Base-by-base conservation (phyloP, 2,797 vertebrate genomes). In the Oreochromis grahami region DNA sequence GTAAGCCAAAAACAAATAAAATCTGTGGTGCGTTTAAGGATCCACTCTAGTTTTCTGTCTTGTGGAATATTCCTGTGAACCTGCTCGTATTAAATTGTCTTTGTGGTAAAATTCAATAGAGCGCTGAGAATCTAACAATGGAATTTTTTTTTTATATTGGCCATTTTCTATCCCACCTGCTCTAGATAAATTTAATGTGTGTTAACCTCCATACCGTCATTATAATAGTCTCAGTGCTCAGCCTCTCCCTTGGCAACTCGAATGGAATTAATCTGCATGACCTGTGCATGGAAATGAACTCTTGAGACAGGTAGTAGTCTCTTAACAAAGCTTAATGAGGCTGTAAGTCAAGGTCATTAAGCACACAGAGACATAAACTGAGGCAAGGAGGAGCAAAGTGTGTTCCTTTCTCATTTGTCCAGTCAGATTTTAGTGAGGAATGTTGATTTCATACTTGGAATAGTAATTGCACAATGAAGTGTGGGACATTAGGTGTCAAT, bases 201-300 rank as follows among this genome's bases (percentile, higher is more conserved):
- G 81, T 92, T 89, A 87, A 91, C 85, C 45, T 76, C 79, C 9
- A 1, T 72, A 52, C 72, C n/a, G 72, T 84, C 84, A 83, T 91
- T 89, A 83, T 48, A 70, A 63, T 41, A 48, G 77, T 80, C 79
- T 77, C 80, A 29, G 55, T 29, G 58, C 76, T 86, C 86, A 55
- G 78, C 89, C 48, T 63, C 38, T 91, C 88, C 81, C 80, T 19
- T 84, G 89, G 79, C 80, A 85, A 84, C 87, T 80, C 72, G 48
- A 87, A 87, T 80, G 65, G 81, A 92, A 92, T 93, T 90, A 89
- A 90, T 93, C 84, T 87, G 87, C 76, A 77, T 91, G 88, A 89
- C 84, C 91, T 83, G 55, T 79, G 89, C 86, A 92, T 94, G 72
- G 77, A 93, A 94, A 92, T 92, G 77, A 94, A 87, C 87, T 86